Evolutionary conservation across 2,113 vertebrate genomes (phyloP), one percentile per base, ranked within the genome.

Genomic region (Macquaria australasica): DNA sequence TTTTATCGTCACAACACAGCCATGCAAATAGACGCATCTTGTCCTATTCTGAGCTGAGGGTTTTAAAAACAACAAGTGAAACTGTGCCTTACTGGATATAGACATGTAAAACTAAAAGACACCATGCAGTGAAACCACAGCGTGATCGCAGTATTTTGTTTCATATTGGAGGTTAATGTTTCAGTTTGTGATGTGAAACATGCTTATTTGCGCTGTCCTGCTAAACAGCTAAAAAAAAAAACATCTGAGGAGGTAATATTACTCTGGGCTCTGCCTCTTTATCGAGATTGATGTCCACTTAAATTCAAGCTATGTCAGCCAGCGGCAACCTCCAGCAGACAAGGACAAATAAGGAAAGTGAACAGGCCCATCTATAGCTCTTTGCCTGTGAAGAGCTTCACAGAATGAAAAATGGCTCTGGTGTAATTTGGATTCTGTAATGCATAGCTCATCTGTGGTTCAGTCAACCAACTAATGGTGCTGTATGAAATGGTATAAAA

Each of bases 291-390:
- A 94, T 93, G 92, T 89, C 90, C 91, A 90, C 92, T 93, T 92
- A 94, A 93, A 93, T 88, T 91, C 87, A 86, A 91, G 87, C 91
- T 90, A 89, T 92, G 90, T 94, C 91, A 91, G 93, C 92, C 88
- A 77, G 90, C 63, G 60, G 88, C 92, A 93, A 92, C 88, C 93
- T 92, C 89, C 88, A 83, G 88, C 85, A 91, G 92, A 94, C 94
- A 94, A 94, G 91, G 93, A 94, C 93, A 90, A 94, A 94, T 89
- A 94, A 94, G 92, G 86, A 88, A 93, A 91, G 90, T 89, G 88
- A 94, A 91, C 83, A 84, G 87, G 90, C 85, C 83, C 83, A 88
- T 94, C 90, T 87, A 91, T 86, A 85, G 91, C 91, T 91, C 90
- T 93, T 88, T 88, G 89, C 82, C 89, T 91, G 76, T 91, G 86